Base-by-base conservation (phyloP, 2,797 vertebrate species). In the Loris lydekkerianus region DNA sequence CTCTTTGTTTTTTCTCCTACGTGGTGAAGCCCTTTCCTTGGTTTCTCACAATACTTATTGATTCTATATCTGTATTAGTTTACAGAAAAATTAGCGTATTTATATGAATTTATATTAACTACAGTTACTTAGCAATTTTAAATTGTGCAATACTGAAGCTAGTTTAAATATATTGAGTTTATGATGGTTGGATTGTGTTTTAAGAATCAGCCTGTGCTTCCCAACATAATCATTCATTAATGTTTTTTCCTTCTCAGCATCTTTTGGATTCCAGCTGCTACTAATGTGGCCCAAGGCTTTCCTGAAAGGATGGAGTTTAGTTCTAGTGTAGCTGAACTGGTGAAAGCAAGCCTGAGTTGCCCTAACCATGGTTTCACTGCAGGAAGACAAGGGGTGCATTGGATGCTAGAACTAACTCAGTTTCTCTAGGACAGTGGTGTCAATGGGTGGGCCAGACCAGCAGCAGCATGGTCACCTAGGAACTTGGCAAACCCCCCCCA, bases 41-140 rank as follows among this genome's bases (percentile, higher is more conserved):
- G 60, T 53, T 83, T 95, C 29, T 92, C 25, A 86, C 2, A 7
- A 20, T 84, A 53, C 65, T 94, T 56, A 84, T 78, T 93, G 49
- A 80, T 94, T 92, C 63, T 75, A 72, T 91, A 96, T 95, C 97
- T 93, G 65, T 96, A 43, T 88, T 85, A 85, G 27, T 88, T 93
- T 89, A 77, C 72, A 60, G 77, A 96, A 96, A 96, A 87, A 67
- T 80, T 86, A 53, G n/a, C 21, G 34, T 75, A 91, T 93, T 93
- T 87, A 10, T 89, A 11, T 82, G 73, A 65, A 10, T 87, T 96
- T 93, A 69, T 58, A 10, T 72, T 93, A 94, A 91, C 53, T 75
- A 83, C 2, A n/a, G 46, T 93, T 87, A 94, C 65, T 81, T 82
- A 90, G 87, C 63, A 82, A 61, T 92, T 96, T 96, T 67, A 89